Conservation (phyloP, 2,888 invertebrate species). For the Halictus quadricinctus region DNA sequence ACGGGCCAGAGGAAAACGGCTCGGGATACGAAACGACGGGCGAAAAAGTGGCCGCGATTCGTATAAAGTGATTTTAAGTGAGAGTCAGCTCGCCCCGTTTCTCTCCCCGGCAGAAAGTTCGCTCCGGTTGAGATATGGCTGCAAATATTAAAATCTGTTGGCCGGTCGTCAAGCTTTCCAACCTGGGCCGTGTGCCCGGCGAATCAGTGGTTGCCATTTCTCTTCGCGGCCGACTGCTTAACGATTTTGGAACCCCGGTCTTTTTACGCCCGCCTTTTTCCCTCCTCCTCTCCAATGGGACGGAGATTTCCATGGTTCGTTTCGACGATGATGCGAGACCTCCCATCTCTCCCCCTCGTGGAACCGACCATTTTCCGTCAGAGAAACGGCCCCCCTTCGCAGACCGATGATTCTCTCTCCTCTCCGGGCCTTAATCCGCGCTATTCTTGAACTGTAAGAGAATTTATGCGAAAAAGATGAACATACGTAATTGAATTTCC, state of each 20-base stretch:
- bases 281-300: background rate
- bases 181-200: conserved; percentile 25
- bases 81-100: conserved; percentile 70
- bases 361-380: background rate
- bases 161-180: conserved; percentile 61
- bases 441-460: background rate
- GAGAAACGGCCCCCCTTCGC: background rate
- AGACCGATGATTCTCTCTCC: background rate
- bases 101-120: conserved; percentile 67
- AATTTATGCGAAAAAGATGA: background rate
- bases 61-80: conserved; percentile 78
- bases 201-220: conserved; percentile 56
- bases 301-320: background rate
- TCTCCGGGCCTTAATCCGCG: background rate
- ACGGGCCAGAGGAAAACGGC: conserved; percentile 22
- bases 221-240: conserved; percentile 6
- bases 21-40: conserved; percentile 60
- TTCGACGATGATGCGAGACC: background rate
- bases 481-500: background rate
- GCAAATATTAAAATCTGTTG: conserved; percentile 78
- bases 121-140: conserved; percentile 76
- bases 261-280: background rate
- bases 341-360: fast-evolving
- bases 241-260: conserved; percentile 12
- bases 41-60: conserved; percentile 74